phyloP scores from a whole-genome alignment of 2,113 vertebrate genomes.

The Anseranas semipalmata region DNA sequence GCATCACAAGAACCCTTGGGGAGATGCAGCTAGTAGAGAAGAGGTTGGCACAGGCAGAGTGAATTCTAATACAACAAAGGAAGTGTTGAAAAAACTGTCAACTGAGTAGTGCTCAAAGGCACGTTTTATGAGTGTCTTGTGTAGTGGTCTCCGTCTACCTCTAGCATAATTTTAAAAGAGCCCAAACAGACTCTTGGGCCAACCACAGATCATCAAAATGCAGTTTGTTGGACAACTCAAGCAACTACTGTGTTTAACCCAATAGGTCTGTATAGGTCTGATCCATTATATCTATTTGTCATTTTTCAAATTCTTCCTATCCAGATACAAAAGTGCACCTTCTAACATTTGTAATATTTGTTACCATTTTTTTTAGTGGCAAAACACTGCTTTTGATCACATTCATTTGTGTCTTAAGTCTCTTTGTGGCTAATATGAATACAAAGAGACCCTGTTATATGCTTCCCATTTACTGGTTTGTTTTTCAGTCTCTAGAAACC shows the following conservation, averaged over 20 bases:
- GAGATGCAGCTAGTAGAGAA: neutral
- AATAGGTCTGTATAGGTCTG: neutral
- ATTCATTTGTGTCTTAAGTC: neutral
- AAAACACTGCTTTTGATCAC: neutral
- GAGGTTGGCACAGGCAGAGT: neutral
- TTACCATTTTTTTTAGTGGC: neutral
- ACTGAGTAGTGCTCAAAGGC: neutral
- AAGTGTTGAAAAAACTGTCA: neutral
- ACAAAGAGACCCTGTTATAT: neutral
- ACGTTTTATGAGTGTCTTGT: neutral
- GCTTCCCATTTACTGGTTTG: neutral
- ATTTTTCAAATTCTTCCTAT: neutral
- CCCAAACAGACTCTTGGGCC: neutral
- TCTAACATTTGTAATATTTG: neutral
- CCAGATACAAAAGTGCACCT: neutral
- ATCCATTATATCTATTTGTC: neutral
- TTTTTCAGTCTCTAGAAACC: neutral
- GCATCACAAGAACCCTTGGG: neutral
- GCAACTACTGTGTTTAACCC: neutral
- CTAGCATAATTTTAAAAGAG: neutral
- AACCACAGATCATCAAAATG: neutral
- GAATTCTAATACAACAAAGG: neutral
- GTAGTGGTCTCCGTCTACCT: neutral
- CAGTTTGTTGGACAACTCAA: neutral
- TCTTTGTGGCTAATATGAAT: neutral